A percentile compares a stretch with the other conserved stretches of the same genome.
Conservation (phyloP, 2,888 invertebrate species). For the Scotopteryx bipunctaria region DNA sequence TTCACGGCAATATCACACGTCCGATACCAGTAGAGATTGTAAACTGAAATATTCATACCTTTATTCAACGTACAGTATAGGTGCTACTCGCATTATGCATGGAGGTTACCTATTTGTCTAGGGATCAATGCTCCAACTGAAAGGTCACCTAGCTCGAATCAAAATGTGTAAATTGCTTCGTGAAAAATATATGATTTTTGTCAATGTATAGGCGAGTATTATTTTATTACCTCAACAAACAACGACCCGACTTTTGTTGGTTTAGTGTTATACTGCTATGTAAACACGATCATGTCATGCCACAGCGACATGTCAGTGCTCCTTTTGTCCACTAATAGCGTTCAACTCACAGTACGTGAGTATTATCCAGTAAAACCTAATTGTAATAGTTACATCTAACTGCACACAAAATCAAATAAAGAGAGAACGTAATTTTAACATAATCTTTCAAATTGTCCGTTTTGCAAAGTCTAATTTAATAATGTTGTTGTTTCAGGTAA, state of each 20-base stretch:
- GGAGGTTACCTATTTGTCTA: conserved; percentile 33
- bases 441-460: conserved; percentile 12
- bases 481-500: conserved; percentile 43
- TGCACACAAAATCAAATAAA: conserved; percentile 5
- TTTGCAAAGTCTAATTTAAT: conserved; percentile 24
- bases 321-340: neutral
- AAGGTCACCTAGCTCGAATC: conserved; percentile 34
- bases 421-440: conserved; percentile 7
- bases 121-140: conserved; percentile 38
- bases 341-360: neutral
- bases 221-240: conserved; percentile 14
- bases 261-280: conserved; percentile 17
- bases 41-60: conserved; percentile 42
- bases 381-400: neutral
- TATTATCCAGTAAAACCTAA: neutral
- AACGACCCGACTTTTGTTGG: conserved; percentile 13
- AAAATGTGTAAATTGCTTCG: conserved; percentile 20
- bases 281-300: neutral
- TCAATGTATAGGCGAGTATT: neutral
- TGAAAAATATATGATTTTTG: conserved; percentile 18
- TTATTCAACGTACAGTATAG: conserved; percentile 33
- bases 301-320: conserved; percentile 1
- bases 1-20: conserved; percentile 47
- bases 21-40: conserved; percentile 39
- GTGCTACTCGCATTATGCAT: conserved; percentile 25